Base-by-base conservation (phyloP, 2,888 invertebrate genomes). In the Torymus auratus region DNA sequence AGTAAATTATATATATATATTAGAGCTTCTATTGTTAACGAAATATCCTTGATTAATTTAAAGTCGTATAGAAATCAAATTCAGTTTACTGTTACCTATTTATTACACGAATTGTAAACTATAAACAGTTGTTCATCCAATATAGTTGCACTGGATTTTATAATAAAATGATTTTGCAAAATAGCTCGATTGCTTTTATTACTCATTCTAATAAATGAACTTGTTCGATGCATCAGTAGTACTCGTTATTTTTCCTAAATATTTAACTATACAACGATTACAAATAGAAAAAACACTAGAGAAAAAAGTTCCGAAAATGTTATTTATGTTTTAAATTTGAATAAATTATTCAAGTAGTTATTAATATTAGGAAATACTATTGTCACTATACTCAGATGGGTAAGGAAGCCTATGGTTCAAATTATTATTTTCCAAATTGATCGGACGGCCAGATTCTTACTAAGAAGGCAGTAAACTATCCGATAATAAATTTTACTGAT, bases 91-190 rank as follows among this genome's bases (percentile, higher is more conserved):
- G 58, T 80, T 67, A 58, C 58, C 52, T 65, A 70, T 70, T 75
- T 74, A 74, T 65, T 71, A 74, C n/a, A 61, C 20, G 5, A 28
- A 70, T 70, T 71, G 67, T 76, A 76, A 71, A 71, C 71, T 53
- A 56, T 17, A 72, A 14, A 52, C 60, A 12, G 55, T 55, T 71
- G 70, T 71, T 71, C 68, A 68, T 20, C 41, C 20, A 67, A 58
- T 67, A 55, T 69, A 77, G 77, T 69, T 68, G 28, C 64, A 65
- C 73, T 69, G 80, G 17, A 77, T 81, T 81, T 81, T 77, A 52
- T 77, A 81, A 81, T 81, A 80, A 80, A 80, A 80, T 15, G 15
- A 20, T 67, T 81, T 69, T 77, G 80, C 72, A 75, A 72, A 81
- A 77, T 17, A 67, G 14, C n/a, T 52, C 7, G 23, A 41, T 70